Conservation (phyloP, 1,140 invertebrate genomes). For the Lucilia cuprina region DNA sequence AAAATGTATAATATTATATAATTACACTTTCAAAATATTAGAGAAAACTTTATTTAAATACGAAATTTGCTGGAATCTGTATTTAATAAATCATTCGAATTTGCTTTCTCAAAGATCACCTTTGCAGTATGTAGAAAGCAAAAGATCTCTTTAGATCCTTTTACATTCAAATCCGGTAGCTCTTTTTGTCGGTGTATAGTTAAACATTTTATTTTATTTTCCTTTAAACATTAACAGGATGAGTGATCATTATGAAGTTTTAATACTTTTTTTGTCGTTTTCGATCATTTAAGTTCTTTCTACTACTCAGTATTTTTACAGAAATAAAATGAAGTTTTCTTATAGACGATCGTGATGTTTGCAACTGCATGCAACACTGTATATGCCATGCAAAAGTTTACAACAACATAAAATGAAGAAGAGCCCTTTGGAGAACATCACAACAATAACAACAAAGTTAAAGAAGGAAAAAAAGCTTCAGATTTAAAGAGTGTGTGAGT, state of each 20-base stretch:
- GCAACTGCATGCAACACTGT: slow-evolving; percentile 22
- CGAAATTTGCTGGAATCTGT: no score
- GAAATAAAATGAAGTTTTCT: slow-evolving; percentile 9
- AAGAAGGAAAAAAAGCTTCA: no score
- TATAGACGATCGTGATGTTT: slow-evolving; percentile 29
- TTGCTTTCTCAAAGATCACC: no score
- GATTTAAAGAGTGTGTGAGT: neutral
- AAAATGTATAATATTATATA: no score
- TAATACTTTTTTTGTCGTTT: neutral
- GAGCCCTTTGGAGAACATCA: slow-evolving; percentile 9
- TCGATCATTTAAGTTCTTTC: neutral
- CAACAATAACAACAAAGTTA: neutral
- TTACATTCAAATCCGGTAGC: no score
- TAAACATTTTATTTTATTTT: neutral
- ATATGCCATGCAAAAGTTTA: neutral
- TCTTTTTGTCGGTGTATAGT: neutral
- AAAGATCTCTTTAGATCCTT: no score
- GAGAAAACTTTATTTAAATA: no score
- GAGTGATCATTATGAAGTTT: neutral
- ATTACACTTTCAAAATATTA: no score
- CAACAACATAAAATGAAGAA: slow-evolving; percentile 1
- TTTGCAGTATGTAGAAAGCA: no score
- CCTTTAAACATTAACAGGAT: slow-evolving; percentile 2
- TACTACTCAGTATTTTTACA: neutral
- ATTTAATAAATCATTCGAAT: no score